A percentile compares a stretch with the other conserved stretches of the same genome.
Conservation (phyloP, 2,888 invertebrate genomes). For the Eupeodes luniger region DNA sequence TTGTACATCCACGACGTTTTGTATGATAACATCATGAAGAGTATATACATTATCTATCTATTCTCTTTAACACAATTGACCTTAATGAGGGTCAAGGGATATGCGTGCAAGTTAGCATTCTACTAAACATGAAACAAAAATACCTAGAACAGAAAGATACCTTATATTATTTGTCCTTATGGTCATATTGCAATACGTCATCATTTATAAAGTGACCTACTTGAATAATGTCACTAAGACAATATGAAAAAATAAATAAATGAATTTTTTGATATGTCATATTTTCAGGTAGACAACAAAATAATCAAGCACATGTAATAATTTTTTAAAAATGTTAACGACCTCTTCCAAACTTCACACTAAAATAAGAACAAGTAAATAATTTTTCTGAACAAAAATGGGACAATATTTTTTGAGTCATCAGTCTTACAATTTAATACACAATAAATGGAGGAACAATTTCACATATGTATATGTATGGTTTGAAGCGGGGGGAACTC, state of each 20-base stretch:
- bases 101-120: conserved; percentile 15
- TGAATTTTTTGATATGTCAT: conserved; percentile 4
- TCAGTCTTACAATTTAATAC: too few relatives aligned
- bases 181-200: conserved; percentile 9
- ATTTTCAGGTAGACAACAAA: not conserved
- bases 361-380: too few relatives aligned
- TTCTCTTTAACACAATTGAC: conserved; percentile 10
- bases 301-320: not conserved
- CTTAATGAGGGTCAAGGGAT: conserved; percentile 30
- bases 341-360: not conserved
- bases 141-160: not conserved
- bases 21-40: not conserved
- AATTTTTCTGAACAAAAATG: too few relatives aligned
- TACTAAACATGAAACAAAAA: not conserved
- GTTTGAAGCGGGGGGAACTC: too few relatives aligned
- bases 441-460: too few relatives aligned
- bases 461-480: too few relatives aligned
- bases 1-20: too few relatives aligned
- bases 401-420: too few relatives aligned
- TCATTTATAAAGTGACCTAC: not conserved
- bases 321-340: not conserved
- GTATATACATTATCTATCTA: not conserved
- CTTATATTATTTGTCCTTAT: not conserved
- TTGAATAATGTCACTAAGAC: not conserved
- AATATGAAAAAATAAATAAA: not conserved